These are phyloP conservation scores for Hemicrepidius hirtus DNA, from an alignment of 2,888 invertebrate genomes.

Conservation along the genomic window DNA sequence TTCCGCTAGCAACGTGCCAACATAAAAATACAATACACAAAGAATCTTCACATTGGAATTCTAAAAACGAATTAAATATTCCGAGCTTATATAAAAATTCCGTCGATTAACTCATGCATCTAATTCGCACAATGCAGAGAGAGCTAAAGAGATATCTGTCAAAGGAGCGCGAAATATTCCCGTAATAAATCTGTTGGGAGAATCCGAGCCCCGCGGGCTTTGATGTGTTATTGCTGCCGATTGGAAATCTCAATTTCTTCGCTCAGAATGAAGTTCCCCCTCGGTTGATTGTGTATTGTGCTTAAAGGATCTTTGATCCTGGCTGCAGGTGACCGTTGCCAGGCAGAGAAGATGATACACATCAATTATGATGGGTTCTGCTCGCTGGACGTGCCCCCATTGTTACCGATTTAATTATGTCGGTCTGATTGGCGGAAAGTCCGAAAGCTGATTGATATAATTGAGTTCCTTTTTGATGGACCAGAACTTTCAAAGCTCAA, in stretches of 20 bases:
- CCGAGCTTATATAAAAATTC: slow-evolving; percentile 51
- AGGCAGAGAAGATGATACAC: slow-evolving; percentile 48
- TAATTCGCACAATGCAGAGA: slow-evolving; percentile 49
- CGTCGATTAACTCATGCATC: slow-evolving; percentile 50
- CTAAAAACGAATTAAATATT: slow-evolving; percentile 45
- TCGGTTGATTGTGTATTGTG: slow-evolving; percentile 52
- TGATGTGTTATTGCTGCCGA: slow-evolving; percentile 54
- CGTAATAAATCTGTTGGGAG: slow-evolving; percentile 50
- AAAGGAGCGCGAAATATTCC: slow-evolving; percentile 53
- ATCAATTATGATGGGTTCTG: slow-evolving; percentile 55
- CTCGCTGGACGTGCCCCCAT: slow-evolving; percentile 53
- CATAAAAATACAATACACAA: slow-evolving; percentile 32
- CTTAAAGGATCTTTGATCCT: slow-evolving; percentile 54
- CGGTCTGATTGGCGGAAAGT: slow-evolving; percentile 55
- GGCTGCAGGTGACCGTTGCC: slow-evolving; percentile 58
- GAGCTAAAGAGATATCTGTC: slow-evolving; percentile 39
- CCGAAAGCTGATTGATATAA: slow-evolving; percentile 47
- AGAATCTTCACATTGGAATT: slow-evolving; percentile 24
- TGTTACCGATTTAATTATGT: slow-evolving; percentile 56
- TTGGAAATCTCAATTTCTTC: slow-evolving; percentile 53
- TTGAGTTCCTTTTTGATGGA: slow-evolving; percentile 47
- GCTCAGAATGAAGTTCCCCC: slow-evolving; percentile 50
- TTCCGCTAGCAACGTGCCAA: slow-evolving; percentile 12
- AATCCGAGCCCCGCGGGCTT: slow-evolving; percentile 44
- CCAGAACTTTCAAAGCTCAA: slow-evolving; percentile 4